Conservation (phyloP, 2,797 vertebrate genomes). For the Meriones psammophilus region DNA sequence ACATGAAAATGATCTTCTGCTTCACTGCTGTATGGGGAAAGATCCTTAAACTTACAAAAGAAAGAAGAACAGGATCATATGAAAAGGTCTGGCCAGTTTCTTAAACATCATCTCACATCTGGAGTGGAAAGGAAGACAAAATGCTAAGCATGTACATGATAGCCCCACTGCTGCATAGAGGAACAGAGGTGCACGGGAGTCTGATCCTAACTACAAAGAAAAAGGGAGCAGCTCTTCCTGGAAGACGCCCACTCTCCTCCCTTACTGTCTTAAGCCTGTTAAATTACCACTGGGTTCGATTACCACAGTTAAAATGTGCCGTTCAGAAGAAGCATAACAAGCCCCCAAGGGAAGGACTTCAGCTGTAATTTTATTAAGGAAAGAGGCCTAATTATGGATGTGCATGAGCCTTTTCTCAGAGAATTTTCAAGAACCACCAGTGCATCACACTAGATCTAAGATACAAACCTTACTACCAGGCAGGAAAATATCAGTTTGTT, state of each 20-base stretch:
- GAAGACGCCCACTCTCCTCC: neutral
- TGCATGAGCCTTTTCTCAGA: neutral
- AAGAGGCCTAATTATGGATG: conserved; percentile 23
- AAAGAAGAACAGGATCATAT: conserved; percentile 7
- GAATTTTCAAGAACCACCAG: conserved; percentile 33
- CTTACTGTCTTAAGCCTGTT: neutral
- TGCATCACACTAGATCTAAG: neutral
- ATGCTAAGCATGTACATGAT: neutral
- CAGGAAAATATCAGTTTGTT: conserved; percentile 29
- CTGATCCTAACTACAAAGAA: neutral
- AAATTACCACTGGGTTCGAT: conserved; percentile 8
- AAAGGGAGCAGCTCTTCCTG: neutral
- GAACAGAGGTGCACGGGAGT: neutral
- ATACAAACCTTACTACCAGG: conserved; percentile 28
- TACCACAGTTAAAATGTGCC: conserved; percentile 46
- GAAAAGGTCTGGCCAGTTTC: conserved; percentile 22
- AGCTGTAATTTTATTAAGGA: conserved; percentile 60
- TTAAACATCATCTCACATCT: conserved; percentile 32
- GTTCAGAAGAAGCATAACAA: conserved; percentile 61
- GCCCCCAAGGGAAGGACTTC: conserved; percentile 47
- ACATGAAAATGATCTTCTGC: conserved; percentile 33
- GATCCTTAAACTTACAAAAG: conserved; percentile 37
- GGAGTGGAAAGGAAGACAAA: neutral
- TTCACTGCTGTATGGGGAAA: conserved; percentile 55
- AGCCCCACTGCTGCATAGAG: neutral